phyloP scores from a whole-genome alignment of 2,113 vertebrate genomes.

The Lethenteron camtschaticum region DNA sequence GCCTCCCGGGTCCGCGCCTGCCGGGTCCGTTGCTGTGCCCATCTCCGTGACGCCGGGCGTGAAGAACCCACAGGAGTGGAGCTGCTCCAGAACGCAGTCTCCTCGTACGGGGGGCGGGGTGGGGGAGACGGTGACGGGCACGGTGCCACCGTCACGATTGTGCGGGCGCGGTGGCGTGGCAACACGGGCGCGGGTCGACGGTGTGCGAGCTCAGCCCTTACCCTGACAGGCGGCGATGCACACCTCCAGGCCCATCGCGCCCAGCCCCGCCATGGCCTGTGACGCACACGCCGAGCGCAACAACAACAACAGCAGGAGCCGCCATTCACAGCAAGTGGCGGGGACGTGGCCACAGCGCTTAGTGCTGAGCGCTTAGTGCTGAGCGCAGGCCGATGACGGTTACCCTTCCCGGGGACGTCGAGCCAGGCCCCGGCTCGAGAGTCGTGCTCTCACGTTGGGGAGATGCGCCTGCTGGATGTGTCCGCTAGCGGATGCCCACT shows the following conservation, averaged over 20 bases:
- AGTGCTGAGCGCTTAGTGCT: neutral
- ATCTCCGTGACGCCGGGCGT: slow-evolving; percentile 38
- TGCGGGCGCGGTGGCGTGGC: no score
- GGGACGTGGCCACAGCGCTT: neutral
- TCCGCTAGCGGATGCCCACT: no score
- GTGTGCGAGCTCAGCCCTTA: slow-evolving; percentile 16
- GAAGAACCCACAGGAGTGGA: slow-evolving; percentile 53
- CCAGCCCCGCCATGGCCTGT: slow-evolving; percentile 60
- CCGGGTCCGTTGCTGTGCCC: no score
- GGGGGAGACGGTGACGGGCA: no score
- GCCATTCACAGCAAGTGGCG: slow-evolving; percentile 14
- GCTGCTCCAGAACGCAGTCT: slow-evolving; percentile 30
- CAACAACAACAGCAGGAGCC: slow-evolving; percentile 14
- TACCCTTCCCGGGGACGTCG: neutral
- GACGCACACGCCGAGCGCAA: slow-evolving; percentile 10
- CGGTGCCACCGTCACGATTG: no score
- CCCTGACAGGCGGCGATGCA: slow-evolving; percentile 51
- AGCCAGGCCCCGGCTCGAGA: no score
- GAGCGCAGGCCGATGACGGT: neutral
- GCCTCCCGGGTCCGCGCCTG: neutral
- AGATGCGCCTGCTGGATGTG: no score
- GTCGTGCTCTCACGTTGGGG: no score
- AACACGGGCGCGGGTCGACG: no score
- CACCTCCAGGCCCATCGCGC: slow-evolving; percentile 45
- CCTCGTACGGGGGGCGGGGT: no score